Conservation (phyloP, 2,797 vertebrate genomes). For the Ispidina picta region DNA sequence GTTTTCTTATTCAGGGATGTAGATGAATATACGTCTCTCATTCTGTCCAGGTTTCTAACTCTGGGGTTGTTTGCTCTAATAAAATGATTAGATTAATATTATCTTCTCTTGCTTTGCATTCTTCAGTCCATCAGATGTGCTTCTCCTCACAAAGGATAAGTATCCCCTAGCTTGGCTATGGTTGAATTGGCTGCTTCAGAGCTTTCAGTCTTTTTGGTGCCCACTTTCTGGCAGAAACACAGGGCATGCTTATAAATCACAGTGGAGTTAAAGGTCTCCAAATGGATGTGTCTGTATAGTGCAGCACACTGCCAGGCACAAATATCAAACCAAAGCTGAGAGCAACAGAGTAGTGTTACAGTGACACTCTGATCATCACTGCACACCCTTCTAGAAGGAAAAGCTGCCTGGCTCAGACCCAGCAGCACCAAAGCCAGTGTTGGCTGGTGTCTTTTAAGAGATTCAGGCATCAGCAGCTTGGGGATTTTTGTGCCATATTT, state of each 20-base stretch:
- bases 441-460: background rate
- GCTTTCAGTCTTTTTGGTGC: background rate
- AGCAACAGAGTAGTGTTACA: accelerated
- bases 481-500: background rate
- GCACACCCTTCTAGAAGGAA: background rate
- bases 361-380: background rate
- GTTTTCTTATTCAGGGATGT: background rate
- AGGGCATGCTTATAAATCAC: background rate
- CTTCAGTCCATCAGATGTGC: background rate
- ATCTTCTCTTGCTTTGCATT: background rate
- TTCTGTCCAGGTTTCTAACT: background rate
- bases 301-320: background rate
- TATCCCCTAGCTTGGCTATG: background rate
- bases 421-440: background rate
- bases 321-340: background rate
- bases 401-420: background rate
- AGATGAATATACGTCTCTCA: background rate
- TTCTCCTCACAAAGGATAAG: background rate
- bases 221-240: background rate
- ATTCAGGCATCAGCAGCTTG: background rate
- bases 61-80: background rate
- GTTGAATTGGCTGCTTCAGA: background rate
- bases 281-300: background rate
- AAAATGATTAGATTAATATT: accelerated
- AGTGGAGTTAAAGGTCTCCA: background rate